A percentile compares a stretch with the other conserved stretches of the same genome.
Conservation (phyloP, 1,140 invertebrate genomes). For the Chymomyza costata region DNA sequence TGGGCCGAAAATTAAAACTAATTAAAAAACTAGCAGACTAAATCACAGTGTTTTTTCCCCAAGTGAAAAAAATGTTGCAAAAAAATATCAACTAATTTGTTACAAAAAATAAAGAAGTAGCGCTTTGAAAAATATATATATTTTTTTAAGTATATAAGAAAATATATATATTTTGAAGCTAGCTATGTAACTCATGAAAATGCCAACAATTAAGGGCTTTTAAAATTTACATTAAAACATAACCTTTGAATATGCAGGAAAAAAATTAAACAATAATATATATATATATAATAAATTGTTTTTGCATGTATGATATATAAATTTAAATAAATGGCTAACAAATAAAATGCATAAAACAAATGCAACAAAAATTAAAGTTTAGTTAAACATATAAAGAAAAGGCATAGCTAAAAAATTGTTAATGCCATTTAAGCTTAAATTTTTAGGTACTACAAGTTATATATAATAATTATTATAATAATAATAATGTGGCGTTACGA, state of each 20-base stretch:
- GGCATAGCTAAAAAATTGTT: slow-evolving; percentile 23
- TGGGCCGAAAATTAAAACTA: slow-evolving; percentile 53
- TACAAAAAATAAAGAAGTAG: slow-evolving; percentile 54
- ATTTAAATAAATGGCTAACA: slow-evolving; percentile 61
- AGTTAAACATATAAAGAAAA: slow-evolving; percentile 47
- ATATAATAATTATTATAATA: slow-evolving; percentile 23
- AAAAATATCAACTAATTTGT: slow-evolving; percentile 24
- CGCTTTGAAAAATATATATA: slow-evolving; percentile 32
- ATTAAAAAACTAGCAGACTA: slow-evolving; percentile 74
- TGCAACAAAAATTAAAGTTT: slow-evolving; percentile 56
- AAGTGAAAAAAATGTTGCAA: slow-evolving; percentile 70
- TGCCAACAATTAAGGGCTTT: slow-evolving; percentile 11
- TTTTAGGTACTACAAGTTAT: slow-evolving; percentile 27
- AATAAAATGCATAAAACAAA: slow-evolving; percentile 69
- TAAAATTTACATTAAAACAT: slow-evolving; percentile 65
- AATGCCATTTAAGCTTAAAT: slow-evolving; percentile 28
- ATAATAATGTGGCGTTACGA: slow-evolving; percentile 36
- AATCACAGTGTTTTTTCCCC: slow-evolving; percentile 74
- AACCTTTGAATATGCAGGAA: slow-evolving; percentile 26
- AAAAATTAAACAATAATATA: slow-evolving; percentile 31
- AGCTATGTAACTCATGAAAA: too few species aligned
- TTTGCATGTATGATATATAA: slow-evolving; percentile 32
- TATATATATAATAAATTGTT: slow-evolving; percentile 18
- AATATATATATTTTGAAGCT: slow-evolving; percentile 17
- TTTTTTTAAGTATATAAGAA: slow-evolving; percentile 10